Evolutionary conservation across 2,888 invertebrate species (phyloP).

Genomic region (Acleris cristana): DNA sequence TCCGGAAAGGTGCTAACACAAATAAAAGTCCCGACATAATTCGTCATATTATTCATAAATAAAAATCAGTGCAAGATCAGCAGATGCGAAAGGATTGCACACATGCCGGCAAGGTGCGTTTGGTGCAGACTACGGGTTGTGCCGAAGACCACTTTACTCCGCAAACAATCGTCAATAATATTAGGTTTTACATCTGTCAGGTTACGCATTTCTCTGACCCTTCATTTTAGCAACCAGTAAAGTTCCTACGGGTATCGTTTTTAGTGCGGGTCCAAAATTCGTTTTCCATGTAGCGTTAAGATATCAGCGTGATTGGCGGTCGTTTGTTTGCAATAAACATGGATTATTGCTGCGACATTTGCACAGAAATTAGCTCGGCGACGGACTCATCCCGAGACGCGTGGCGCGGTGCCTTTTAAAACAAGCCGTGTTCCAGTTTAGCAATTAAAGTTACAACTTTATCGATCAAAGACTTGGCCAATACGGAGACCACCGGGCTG

Average conservation of each 20-base stretch:
- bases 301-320: slow-evolving; percentile 33
- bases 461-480: slow-evolving; percentile 75
- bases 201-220: slow-evolving; percentile 47
- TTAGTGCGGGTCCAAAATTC: slow-evolving; percentile 5
- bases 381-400: slow-evolving; percentile 53
- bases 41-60: slow-evolving; percentile 83
- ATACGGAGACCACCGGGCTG: slow-evolving; percentile 72
- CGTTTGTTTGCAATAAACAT: slow-evolving; percentile 36
- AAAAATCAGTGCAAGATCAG: slow-evolving; percentile 79
- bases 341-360: slow-evolving; percentile 48
- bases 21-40: slow-evolving; percentile 76
- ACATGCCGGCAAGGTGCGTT: slow-evolving; percentile 78
- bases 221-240: slow-evolving; percentile 9
- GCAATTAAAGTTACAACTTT: slow-evolving; percentile 82
- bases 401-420: slow-evolving; percentile 74
- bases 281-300: slow-evolving; percentile 39
- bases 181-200: slow-evolving; percentile 64
- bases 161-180: slow-evolving; percentile 62
- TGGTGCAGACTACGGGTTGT: slow-evolving; percentile 65
- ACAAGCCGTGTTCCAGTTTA: slow-evolving; percentile 68
- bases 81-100: slow-evolving; percentile 83
- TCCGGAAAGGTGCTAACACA: slow-evolving; percentile 80
- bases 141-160: slow-evolving; percentile 66
- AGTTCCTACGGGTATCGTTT: slow-evolving; percentile 1
- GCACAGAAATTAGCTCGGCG: slow-evolving; percentile 48